A percentile compares a stretch with the other conserved stretches of the same genome.
phyloP scores from a whole-genome alignment of 2,797 vertebrate genomes.

The Xenopus petersii region DNA sequence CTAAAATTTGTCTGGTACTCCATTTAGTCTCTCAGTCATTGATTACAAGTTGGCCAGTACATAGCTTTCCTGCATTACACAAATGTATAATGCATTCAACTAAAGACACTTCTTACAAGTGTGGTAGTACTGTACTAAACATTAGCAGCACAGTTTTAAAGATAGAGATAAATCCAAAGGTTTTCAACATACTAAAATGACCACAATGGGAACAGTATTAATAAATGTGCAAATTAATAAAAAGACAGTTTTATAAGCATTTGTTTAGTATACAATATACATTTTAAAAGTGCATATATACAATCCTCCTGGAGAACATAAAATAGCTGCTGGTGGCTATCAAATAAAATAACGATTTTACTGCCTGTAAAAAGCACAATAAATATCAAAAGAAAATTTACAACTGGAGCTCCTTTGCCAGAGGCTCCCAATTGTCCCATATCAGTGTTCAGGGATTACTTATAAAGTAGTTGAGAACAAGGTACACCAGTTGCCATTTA shows the following conservation, averaged over 20 bases:
- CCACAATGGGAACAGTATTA: neutral
- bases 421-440: constrained; percentile 24
- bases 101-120: no score
- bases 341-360: constrained; percentile 43
- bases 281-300: constrained; percentile 25
- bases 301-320: constrained; percentile 12
- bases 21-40: no score
- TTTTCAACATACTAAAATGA: no score
- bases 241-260: neutral
- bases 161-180: no score
- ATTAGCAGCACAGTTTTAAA: no score
- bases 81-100: no score
- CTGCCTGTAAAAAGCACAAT: constrained; percentile 38
- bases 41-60: no score
- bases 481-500: constrained; percentile 24
- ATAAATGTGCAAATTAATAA: neutral
- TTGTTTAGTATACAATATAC: constrained; percentile 7
- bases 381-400: constrained; percentile 42
- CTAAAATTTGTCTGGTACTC: no score
- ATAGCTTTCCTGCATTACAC: no score
- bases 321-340: constrained; percentile 38
- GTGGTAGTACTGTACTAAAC: no score
- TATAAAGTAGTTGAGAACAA: constrained; percentile 28
- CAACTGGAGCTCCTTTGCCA: constrained; percentile 37
- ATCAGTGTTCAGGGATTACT: constrained; percentile 39